phyloP scores from a whole-genome alignment of 1,140 invertebrate species.

The Pseudachorutes palmiensis region DNA sequence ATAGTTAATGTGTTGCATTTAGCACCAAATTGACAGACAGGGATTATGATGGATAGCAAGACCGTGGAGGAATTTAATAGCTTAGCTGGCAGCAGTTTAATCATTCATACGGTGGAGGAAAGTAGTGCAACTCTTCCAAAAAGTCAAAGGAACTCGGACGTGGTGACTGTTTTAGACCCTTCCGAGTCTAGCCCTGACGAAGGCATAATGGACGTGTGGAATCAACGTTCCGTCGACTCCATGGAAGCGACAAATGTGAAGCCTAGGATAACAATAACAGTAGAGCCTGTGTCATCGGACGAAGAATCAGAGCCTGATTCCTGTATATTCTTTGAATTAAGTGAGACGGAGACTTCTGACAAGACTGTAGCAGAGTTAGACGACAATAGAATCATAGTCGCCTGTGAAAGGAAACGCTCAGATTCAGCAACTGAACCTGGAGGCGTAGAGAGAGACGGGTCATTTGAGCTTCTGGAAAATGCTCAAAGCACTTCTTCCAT shows the following conservation, averaged over 20 bases:
- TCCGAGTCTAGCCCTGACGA: too few species aligned
- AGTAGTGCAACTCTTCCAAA: background rate
- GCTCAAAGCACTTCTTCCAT: too few species aligned
- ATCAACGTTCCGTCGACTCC: constrained; percentile 14
- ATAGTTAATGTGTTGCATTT: background rate
- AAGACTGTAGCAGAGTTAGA: constrained; percentile 26
- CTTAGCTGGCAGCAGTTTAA: background rate
- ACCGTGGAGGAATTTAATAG: background rate
- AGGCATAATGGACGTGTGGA: background rate
- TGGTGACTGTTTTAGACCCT: too few species aligned
- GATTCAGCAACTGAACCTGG: constrained; percentile 12
- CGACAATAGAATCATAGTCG: constrained; percentile 24
- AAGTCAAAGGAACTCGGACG: background rate
- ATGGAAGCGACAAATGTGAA: constrained; percentile 14
- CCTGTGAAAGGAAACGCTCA: constrained; percentile 13
- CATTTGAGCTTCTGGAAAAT: too few species aligned
- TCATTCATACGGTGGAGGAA: too few species aligned
- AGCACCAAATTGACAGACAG: background rate
- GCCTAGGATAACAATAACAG: constrained; percentile 34
- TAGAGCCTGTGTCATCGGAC: constrained; percentile 28
- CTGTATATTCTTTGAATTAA: constrained; percentile 27
- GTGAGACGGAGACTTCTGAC: constrained; percentile 28
- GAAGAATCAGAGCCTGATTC: constrained; percentile 27
- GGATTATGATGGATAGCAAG: background rate
- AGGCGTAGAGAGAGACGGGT: too few species aligned